Evolutionary conservation across 2,797 vertebrate genomes (phyloP), one percentile per base, ranked within the genome.

Genomic region (Pipistrellus pygmaeus): DNA sequence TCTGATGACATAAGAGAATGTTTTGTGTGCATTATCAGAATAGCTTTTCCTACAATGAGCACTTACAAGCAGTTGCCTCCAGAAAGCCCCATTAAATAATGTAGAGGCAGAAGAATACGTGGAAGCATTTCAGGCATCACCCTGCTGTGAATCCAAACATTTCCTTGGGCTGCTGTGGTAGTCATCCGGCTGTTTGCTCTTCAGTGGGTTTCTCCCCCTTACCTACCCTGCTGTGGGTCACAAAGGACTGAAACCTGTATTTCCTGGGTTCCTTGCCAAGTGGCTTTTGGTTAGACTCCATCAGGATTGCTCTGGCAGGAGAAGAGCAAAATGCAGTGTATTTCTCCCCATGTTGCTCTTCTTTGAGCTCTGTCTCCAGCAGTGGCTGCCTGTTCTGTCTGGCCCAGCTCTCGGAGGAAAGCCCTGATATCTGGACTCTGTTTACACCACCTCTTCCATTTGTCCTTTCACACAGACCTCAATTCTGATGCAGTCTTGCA

Each of bases 11-110:
- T 81, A 76, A 89, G 85, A 92, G 38, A 90, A 90, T 18, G 32
- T 18, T 92, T 94, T 68, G 44, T 90, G n/a, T 62, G 38, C 77
- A 10, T 88, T 80, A 38, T 73, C 85, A 72, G 66, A 92, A 51
- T 12, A 85, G 90, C n/a, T 85, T 88, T 76, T 41, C 2, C 0
- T 14, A 17, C 27, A 25, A 27, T 51, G 69, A 71, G 17, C 6
- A 23, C 57, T 83, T 30, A n/a, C 1, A 32, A 80, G 44, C 23
- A 9, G 15, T 48, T 71, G 73, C 76, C 46, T 62, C 75, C n/a
- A 21, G 38, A 73, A 64, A 89, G 48, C 30, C 6, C 57, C 82
- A 3, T n/a, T 62, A 80, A 81, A 62, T 27, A 66, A 73, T 11
- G 38, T 25, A 32, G 0, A 85, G 41, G 53, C 10, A 27, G 62